phyloP scores from a whole-genome alignment of 2,113 vertebrate species.

The Syngnathus floridae region DNA sequence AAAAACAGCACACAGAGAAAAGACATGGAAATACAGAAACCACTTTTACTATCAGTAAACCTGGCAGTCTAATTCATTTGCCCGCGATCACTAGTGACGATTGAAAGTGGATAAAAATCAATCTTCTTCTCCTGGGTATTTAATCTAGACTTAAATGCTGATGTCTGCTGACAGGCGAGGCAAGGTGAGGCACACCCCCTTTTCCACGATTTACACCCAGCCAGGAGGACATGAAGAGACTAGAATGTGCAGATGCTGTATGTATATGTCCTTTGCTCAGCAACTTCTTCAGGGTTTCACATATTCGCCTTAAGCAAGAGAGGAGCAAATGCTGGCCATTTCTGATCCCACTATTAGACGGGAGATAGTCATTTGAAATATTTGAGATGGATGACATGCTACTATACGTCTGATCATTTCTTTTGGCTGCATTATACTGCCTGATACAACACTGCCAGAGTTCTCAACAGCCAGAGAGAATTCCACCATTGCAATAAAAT shows the following conservation, averaged over 20 bases:
- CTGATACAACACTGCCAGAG: background rate
- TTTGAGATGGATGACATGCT: background rate
- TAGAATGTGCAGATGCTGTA: slow-evolving; percentile 44
- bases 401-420: background rate
- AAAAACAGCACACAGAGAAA: slow-evolving; percentile 20
- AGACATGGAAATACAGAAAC: slow-evolving; percentile 23
- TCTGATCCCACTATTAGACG: slow-evolving; percentile 11
- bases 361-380: slow-evolving; percentile 3
- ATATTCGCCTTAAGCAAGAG: slow-evolving; percentile 30
- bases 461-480: background rate
- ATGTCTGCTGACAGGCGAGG: slow-evolving; percentile 58
- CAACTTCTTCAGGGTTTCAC: slow-evolving; percentile 26
- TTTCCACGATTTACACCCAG: slow-evolving; percentile 43
- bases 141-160: slow-evolving; percentile 61
- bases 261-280: slow-evolving; percentile 29
- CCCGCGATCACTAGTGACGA: slow-evolving; percentile 44
- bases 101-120: slow-evolving; percentile 57
- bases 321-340: slow-evolving; percentile 35
- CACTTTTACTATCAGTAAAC: slow-evolving; percentile 56
- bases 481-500: too few relatives aligned
- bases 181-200: slow-evolving; percentile 47
- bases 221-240: slow-evolving; percentile 48
- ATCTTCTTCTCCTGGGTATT: slow-evolving; percentile 51
- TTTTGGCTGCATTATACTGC: too few relatives aligned
- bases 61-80: slow-evolving; percentile 59